Conservation (phyloP, 2,797 vertebrate genomes). For the Microctenopoma stevenorrisi region DNA sequence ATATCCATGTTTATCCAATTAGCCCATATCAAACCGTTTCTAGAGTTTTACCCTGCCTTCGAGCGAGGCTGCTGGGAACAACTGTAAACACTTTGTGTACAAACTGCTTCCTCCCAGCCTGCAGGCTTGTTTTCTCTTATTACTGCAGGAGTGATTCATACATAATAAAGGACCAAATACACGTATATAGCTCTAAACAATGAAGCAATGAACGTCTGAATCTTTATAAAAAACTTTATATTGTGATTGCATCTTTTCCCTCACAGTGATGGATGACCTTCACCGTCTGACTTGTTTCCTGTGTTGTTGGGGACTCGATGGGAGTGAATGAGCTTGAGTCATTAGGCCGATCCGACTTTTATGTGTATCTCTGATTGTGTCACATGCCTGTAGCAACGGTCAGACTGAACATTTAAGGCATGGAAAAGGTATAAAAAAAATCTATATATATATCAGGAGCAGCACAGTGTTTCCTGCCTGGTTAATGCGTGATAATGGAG, state of each 20-base stretch:
- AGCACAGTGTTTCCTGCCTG: constrained; percentile 47
- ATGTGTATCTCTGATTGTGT: constrained; percentile 37
- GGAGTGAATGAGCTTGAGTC: not conserved
- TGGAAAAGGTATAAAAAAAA: constrained; percentile 24
- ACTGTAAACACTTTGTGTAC: too few species aligned
- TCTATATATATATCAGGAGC: constrained; percentile 7
- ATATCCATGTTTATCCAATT: too few species aligned
- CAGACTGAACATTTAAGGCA: constrained; percentile 33
- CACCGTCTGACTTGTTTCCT: constrained; percentile 31
- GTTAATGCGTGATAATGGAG: constrained; percentile 61
- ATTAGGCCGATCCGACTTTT: constrained; percentile 15
- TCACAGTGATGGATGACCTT: constrained; percentile 44
- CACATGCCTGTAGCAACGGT: constrained; percentile 8
- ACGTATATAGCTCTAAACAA: not conserved
- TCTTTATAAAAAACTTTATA: not conserved
- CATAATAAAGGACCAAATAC: too few species aligned
- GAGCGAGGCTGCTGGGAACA: too few species aligned
- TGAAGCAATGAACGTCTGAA: not conserved
- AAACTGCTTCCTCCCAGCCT: not conserved
- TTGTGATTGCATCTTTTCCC: constrained; percentile 36
- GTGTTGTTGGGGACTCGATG: constrained; percentile 14
- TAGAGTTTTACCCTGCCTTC: too few species aligned
- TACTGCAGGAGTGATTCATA: not conserved
- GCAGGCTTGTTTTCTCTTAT: not conserved
- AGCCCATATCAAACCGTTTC: too few species aligned